Evolutionary conservation across 1,140 invertebrate species (phyloP).

Genomic region (Andrena cerasifolii): DNA sequence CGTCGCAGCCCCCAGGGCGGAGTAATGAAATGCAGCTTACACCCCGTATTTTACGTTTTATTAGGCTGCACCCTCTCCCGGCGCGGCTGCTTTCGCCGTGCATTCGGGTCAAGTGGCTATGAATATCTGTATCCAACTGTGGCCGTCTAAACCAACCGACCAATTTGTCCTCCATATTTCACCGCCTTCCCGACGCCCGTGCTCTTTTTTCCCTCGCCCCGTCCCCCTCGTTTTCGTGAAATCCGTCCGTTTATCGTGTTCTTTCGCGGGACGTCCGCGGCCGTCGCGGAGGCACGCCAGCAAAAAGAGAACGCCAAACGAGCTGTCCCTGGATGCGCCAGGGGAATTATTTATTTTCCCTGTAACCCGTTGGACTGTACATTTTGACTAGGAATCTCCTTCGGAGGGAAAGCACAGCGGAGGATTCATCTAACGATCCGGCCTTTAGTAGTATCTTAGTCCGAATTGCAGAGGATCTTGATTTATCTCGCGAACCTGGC

Average conservation of each 20-base stretch:
- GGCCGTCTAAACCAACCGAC: slow-evolving; percentile 60
- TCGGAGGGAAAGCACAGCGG: neutral
- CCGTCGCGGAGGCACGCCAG: neutral
- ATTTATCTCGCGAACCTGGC: neutral
- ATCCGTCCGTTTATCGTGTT: slow-evolving; percentile 8
- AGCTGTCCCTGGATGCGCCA: neutral
- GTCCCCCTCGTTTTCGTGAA: neutral
- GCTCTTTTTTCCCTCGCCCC: slow-evolving; percentile 1
- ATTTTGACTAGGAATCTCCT: neutral
- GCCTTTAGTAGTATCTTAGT: too few relatives aligned
- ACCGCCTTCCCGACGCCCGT: slow-evolving; percentile 33
- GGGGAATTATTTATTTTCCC: neutral
- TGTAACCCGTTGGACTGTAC: neutral
- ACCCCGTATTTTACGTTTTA: slow-evolving; percentile 63
- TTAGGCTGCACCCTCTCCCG: slow-evolving; percentile 43
- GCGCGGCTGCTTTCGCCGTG: slow-evolving; percentile 25
- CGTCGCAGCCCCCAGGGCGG: neutral
- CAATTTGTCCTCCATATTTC: slow-evolving; percentile 64
- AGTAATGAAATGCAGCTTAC: slow-evolving; percentile 61
- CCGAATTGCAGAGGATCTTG: too few relatives aligned
- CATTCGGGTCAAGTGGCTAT: slow-evolving; percentile 71
- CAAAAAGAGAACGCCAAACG: slow-evolving; percentile 4
- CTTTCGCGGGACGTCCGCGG: neutral
- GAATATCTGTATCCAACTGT: slow-evolving; percentile 65
- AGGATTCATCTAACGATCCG: too few relatives aligned